Evolutionary conservation across 1,140 invertebrate species (phyloP).

Genomic region (Listronotus bonariensis): DNA sequence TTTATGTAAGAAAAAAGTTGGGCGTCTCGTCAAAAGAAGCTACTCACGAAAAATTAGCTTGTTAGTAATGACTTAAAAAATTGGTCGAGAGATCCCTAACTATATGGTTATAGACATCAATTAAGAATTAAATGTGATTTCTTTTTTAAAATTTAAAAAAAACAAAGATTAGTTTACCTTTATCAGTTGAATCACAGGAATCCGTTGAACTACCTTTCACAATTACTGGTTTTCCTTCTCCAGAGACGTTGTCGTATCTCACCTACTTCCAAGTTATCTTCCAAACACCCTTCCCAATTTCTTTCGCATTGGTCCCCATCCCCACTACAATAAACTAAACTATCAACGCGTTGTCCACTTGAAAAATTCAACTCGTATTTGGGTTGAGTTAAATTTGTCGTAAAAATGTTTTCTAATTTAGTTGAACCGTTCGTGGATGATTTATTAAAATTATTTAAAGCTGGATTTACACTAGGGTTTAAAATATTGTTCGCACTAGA

Average conservation of each 20-base stretch:
- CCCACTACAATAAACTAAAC: background rate
- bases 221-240: constrained; percentile 12
- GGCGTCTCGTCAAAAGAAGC: too few species aligned
- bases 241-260: background rate
- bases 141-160: too few species aligned
- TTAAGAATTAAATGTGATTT: too few species aligned
- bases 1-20: too few species aligned
- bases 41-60: too few species aligned
- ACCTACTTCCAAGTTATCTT: background rate
- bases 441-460: constrained; percentile 33
- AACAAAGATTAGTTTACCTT: too few species aligned
- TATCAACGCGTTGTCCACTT: background rate
- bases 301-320: constrained; percentile 1
- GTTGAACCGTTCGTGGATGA: constrained; percentile 27
- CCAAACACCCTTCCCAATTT: background rate
- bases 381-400: constrained; percentile 15
- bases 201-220: constrained; percentile 47
- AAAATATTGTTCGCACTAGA: constrained; percentile 13
- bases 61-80: too few species aligned
- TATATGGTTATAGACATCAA: too few species aligned
- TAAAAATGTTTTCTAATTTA: too few species aligned
- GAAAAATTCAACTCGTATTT: constrained; percentile 17
- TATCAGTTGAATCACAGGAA: constrained; percentile 53
- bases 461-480: constrained; percentile 29
- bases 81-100: too few species aligned